Conservation (phyloP, 2,797 vertebrate genomes). For the Fistularia tabacaria region DNA sequence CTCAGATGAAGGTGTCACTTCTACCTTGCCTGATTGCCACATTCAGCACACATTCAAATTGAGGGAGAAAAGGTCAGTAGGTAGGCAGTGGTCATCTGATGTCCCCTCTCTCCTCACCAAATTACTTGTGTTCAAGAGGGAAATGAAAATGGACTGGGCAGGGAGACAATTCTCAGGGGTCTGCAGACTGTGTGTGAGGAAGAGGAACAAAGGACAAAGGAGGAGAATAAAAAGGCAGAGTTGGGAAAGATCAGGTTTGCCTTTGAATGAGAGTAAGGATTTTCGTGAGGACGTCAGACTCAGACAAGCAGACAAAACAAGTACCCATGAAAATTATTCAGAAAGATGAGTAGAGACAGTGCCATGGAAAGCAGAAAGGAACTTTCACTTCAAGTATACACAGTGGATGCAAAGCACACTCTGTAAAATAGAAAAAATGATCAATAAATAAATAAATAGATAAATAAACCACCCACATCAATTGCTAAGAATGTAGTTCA, state of each 20-base stretch:
- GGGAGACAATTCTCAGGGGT: conserved; percentile 46
- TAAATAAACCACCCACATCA: too few species aligned
- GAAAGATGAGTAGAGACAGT: too few species aligned
- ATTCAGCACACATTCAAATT: conserved; percentile 73
- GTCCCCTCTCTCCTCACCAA: conserved; percentile 72
- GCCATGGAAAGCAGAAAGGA: too few species aligned
- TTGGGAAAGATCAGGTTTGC: background rate
- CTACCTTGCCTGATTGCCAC: conserved; percentile 76
- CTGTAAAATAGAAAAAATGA: too few species aligned
- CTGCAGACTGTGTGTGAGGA: conserved; percentile 56
- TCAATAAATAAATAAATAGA: too few species aligned
- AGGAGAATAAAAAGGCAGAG: conserved; percentile 29
- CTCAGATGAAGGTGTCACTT: conserved; percentile 82
- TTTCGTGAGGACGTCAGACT: too few species aligned
- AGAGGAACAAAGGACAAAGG: conserved; percentile 52
- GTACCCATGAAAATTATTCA: too few species aligned
- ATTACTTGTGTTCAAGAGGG: conserved; percentile 72
- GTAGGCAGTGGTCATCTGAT: conserved; percentile 78
- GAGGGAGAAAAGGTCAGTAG: conserved; percentile 87
- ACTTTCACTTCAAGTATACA: too few species aligned
- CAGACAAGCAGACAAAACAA: too few species aligned
- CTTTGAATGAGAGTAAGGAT: too few species aligned
- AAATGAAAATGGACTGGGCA: conserved; percentile 78
- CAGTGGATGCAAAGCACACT: too few species aligned
- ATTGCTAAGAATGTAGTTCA: too few species aligned